Conservation (phyloP, 2,797 vertebrate species). For the Cossypha caffra region DNA sequence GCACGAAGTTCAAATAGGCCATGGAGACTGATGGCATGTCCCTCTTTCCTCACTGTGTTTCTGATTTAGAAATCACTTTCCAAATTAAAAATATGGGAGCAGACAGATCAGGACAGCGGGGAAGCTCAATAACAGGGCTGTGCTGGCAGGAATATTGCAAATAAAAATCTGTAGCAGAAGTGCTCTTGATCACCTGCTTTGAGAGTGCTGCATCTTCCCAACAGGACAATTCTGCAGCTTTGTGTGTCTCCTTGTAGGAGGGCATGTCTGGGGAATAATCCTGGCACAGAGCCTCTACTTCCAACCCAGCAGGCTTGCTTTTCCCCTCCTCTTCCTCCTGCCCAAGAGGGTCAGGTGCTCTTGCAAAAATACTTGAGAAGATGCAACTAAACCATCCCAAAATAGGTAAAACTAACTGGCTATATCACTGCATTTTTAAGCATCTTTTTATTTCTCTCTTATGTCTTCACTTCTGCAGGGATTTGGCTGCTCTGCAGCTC, state of each 20-base stretch:
- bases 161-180: not conserved
- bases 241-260: not conserved
- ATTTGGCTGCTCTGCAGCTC: not conserved
- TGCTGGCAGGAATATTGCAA: not conserved
- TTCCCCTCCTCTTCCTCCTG: not conserved
- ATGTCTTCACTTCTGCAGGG: not conserved
- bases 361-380: not conserved
- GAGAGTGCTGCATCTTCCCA: not conserved
- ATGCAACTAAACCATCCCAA: not conserved
- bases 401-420: not conserved
- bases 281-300: not conserved
- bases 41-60: not conserved
- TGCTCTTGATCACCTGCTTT: not conserved
- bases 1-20: constrained; percentile 18
- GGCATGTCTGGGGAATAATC: not conserved
- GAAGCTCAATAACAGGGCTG: rapidly evolving
- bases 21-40: constrained; percentile 15
- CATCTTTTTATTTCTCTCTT: not conserved
- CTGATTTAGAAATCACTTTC: constrained; percentile 29
- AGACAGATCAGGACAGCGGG: not conserved
- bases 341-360: not conserved
- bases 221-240: not conserved
- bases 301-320: not conserved
- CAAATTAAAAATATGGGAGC: not conserved
- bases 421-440: not conserved